These are phyloP conservation scores for Zaprionus lineosus DNA, from an alignment of 2,888 invertebrate genomes.

Conservation along the genomic window DNA sequence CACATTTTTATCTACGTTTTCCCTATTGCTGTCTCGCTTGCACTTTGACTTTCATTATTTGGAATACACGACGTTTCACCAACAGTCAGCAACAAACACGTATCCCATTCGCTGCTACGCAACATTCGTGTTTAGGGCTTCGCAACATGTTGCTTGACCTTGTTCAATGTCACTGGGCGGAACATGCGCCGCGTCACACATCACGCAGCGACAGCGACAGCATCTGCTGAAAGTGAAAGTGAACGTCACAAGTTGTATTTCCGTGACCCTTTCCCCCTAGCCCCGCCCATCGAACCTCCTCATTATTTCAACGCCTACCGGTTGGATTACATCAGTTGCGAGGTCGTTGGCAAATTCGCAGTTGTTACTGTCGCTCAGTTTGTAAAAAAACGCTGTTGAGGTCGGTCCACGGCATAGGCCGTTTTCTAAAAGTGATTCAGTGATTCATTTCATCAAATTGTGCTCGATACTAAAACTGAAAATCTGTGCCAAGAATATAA, in stretches of 20 bases:
- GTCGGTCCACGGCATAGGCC: constrained; percentile 44
- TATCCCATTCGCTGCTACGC: constrained; percentile 23
- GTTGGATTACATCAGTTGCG: constrained; percentile 62
- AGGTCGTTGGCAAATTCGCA: constrained; percentile 12
- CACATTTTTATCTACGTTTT: neutral
- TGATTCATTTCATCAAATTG: no score
- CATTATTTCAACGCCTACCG: constrained; percentile 29
- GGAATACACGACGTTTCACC: constrained; percentile 48
- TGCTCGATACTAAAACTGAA: no score
- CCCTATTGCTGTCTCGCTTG: neutral
- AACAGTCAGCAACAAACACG: constrained; percentile 70
- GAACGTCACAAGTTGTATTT: constrained; percentile 53
- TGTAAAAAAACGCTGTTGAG: constrained; percentile 48
- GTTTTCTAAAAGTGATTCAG: neutral
- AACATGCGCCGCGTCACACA: constrained; percentile 52
- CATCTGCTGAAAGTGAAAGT: constrained; percentile 63
- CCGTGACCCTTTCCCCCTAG: neutral
- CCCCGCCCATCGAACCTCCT: no score
- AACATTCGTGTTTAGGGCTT: constrained; percentile 10
- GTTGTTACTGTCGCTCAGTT: constrained; percentile 54
- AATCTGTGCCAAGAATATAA: no score
- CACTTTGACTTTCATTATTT: constrained; percentile 18
- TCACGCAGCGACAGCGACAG: constrained; percentile 26
- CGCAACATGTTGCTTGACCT: constrained; percentile 71
- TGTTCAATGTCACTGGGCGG: constrained; percentile 66